Percentiles rank a stretch among this genome's conserved stretches.
phyloP scores from a whole-genome alignment of 2,797 vertebrate species.

The Acrocephalus scirpaceus region DNA sequence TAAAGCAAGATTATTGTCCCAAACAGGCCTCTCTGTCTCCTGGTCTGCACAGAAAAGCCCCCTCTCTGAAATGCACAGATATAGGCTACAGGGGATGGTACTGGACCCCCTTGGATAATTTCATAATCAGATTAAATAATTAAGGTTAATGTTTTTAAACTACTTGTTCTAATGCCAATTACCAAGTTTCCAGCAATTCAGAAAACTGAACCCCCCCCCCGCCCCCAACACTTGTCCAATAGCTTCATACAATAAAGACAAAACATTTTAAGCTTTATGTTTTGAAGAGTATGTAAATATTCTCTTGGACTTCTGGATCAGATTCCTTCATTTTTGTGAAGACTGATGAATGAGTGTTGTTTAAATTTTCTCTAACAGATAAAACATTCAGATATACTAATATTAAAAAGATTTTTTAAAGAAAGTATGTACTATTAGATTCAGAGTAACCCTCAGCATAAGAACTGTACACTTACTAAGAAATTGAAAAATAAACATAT shows the following conservation, averaged over 20 bases:
- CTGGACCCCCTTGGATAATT: not conserved
- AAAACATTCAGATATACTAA: not conserved
- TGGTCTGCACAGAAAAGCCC: not conserved
- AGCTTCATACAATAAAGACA: not conserved
- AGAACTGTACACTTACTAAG: not conserved
- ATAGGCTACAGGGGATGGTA: not conserved
- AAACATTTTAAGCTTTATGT: not conserved
- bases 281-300: not conserved
- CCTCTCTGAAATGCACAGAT: not conserved
- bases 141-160: not conserved
- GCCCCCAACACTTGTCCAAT: not conserved
- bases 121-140: not conserved
- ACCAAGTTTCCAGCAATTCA: not conserved
- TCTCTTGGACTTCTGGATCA: constrained; percentile 27
- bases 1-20: not conserved
- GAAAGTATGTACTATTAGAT: not conserved
- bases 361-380: not conserved
- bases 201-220: not conserved
- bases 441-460: not conserved
- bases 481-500: not conserved
- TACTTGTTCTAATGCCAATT: not conserved
- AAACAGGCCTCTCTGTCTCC: not conserved
- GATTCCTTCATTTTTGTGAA: not conserved
- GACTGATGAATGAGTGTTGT: not conserved
- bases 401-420: not conserved